These are phyloP conservation scores for Atopsyche davidsoni DNA, from an alignment of 1,140 invertebrate genomes.

Conservation along the genomic window DNA sequence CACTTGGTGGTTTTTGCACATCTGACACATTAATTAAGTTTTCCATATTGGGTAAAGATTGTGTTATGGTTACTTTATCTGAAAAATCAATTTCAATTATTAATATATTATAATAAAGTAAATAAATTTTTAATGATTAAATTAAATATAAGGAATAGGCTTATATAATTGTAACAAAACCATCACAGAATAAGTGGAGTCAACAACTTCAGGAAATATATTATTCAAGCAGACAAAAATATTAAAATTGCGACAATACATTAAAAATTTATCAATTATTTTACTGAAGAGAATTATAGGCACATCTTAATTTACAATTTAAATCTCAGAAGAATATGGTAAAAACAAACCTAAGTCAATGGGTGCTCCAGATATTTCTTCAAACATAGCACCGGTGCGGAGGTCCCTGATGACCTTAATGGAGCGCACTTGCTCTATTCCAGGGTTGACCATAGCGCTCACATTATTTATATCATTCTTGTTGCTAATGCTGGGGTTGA, in stretches of 20 bases:
- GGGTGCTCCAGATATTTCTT: slow-evolving; percentile 32
- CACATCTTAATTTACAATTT: no score
- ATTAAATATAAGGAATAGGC: no score
- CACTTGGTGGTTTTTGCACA: slow-evolving; percentile 4
- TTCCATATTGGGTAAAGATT: slow-evolving; percentile 5
- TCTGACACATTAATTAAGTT: background rate
- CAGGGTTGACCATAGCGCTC: slow-evolving; percentile 36
- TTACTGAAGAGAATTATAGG: no score
- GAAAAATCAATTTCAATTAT: slow-evolving; percentile 6
- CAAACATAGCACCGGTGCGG: slow-evolving; percentile 50
- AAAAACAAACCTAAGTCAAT: slow-evolving; percentile 19
- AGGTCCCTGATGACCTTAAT: slow-evolving; percentile 41
- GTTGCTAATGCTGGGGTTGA: slow-evolving; percentile 27
- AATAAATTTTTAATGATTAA: no score
- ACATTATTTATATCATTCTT: slow-evolving; percentile 39
- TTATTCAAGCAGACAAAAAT: no score
- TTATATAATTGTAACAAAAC: no score
- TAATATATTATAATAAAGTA: background rate
- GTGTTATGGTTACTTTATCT: slow-evolving; percentile 9
- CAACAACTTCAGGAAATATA: no score
- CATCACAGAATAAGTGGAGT: no score
- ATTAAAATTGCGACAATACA: no score
- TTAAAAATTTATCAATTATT: no score
- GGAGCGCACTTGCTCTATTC: slow-evolving; percentile 49
- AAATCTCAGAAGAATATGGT: background rate